A percentile compares a stretch with the other conserved stretches of the same genome.
phyloP scores from a whole-genome alignment of 1,140 invertebrate genomes.

The Heliconius nattereri region DNA sequence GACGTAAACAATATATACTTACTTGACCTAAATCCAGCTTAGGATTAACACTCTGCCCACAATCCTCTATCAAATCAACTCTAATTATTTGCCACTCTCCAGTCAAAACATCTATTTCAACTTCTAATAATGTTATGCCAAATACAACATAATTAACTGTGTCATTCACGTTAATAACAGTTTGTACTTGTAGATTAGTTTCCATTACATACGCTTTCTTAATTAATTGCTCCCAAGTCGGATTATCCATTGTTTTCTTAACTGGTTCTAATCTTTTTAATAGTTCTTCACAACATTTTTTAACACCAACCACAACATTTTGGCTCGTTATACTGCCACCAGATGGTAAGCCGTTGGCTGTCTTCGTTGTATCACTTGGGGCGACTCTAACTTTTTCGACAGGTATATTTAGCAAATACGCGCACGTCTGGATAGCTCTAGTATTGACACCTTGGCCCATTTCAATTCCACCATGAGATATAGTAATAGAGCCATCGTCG shows the following conservation, averaged over 20 bases:
- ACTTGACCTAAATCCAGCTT: conserved; percentile 91
- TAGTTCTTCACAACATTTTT: conserved; percentile 84
- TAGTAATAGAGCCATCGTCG: conserved; percentile 87
- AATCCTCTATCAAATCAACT: conserved; percentile 89
- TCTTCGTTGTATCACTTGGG: conserved; percentile 63
- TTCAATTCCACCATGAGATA: conserved; percentile 90
- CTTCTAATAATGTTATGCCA: conserved; percentile 84
- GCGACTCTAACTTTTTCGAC: conserved; percentile 85
- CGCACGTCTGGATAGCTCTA: conserved; percentile 87
- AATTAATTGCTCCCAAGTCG: conserved; percentile 84
- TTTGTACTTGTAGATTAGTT: conserved; percentile 84
- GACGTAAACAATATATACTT: conserved; percentile 19
- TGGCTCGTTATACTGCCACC: conserved; percentile 82
- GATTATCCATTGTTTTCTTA: conserved; percentile 78
- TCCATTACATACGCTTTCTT: conserved; percentile 77
- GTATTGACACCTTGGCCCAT: conserved; percentile 91
- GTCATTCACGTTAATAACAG: conserved; percentile 72
- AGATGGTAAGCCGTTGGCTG: conserved; percentile 51
- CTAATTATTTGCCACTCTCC: conserved; percentile 86
- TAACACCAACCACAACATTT: conserved; percentile 80
- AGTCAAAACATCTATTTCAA: conserved; percentile 91
- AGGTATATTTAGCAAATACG: conserved; percentile 86
- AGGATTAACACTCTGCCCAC: conserved; percentile 87
- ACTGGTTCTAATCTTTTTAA: conserved; percentile 83
- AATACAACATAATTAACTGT: conserved; percentile 83